Percentiles rank a stretch among this genome's conserved stretches.
These are phyloP conservation scores for Marisa cornuarietis DNA, from an alignment of 1,140 invertebrate genomes.

Conservation along the genomic window DNA sequence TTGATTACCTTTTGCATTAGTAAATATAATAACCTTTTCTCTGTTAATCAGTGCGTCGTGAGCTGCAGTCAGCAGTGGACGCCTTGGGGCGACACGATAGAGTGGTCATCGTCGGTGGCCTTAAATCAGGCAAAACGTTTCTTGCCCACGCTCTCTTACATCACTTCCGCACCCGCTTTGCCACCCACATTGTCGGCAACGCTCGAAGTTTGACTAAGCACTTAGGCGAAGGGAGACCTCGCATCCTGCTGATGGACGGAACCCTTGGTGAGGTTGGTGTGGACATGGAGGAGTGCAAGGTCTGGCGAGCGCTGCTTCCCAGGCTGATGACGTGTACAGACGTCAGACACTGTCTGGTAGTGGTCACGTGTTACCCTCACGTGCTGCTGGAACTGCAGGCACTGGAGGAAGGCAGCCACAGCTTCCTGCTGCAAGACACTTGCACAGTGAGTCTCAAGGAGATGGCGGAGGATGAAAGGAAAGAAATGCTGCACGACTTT, in stretches of 20 bases:
- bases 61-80: background rate
- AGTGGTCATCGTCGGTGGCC: slow-evolving; percentile 7
- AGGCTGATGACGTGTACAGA: background rate
- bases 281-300: background rate
- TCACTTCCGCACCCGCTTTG: background rate
- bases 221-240: background rate
- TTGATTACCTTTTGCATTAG: no score
- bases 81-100: background rate
- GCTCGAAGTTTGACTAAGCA: background rate
- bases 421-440: background rate
- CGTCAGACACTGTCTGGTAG: background rate
- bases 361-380: slow-evolving; percentile 19
- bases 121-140: slow-evolving; percentile 4
- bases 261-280: slow-evolving; percentile 8
- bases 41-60: background rate
- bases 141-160: slow-evolving; percentile 5
- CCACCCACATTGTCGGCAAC: background rate
- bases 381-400: slow-evolving; percentile 13
- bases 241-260: slow-evolving; percentile 15
- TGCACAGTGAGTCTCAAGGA: background rate
- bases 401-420: background rate
- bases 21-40: no score
- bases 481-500: background rate
- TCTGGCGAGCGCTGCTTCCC: background rate
- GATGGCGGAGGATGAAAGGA: background rate